phyloP scores from a whole-genome alignment of 1,140 invertebrate genomes.

The Colletes latitarsis region DNA sequence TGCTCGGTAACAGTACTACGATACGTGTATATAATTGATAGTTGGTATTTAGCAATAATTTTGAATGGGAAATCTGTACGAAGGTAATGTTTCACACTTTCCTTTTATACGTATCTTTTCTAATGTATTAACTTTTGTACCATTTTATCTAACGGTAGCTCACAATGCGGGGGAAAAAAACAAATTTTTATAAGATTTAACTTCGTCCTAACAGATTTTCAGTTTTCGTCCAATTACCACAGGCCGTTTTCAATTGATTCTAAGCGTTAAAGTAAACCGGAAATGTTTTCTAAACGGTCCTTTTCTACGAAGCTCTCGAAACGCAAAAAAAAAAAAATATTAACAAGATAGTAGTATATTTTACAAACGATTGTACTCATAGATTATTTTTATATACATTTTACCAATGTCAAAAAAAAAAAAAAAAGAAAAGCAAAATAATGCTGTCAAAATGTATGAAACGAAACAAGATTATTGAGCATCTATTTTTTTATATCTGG shows the following conservation, averaged over 20 bases:
- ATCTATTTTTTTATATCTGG: slow-evolving; percentile 72
- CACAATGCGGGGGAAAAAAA: not conserved
- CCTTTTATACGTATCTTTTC: slow-evolving; percentile 50
- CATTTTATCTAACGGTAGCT: slow-evolving; percentile 39
- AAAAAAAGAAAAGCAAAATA: slow-evolving; percentile 6
- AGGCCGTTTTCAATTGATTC: slow-evolving; percentile 13
- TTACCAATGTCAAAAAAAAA: slow-evolving; percentile 62
- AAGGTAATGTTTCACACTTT: slow-evolving; percentile 25
- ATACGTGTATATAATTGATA: slow-evolving; percentile 35
- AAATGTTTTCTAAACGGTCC: slow-evolving; percentile 39
- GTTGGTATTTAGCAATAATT: slow-evolving; percentile 47
- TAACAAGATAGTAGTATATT: slow-evolving; percentile 59
- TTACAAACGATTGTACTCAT: slow-evolving; percentile 70
- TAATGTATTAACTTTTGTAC: slow-evolving; percentile 49
- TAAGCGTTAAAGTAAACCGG: slow-evolving; percentile 7
- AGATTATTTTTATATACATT: slow-evolving; percentile 77
- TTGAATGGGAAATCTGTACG: slow-evolving; percentile 20
- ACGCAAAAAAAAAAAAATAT: slow-evolving; percentile 32
- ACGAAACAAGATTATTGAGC: slow-evolving; percentile 58
- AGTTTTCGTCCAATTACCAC: slow-evolving; percentile 29
- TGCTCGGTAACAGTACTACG: slow-evolving; percentile 10
- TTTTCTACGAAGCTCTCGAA: slow-evolving; percentile 56
- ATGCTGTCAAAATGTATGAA: slow-evolving; percentile 60
- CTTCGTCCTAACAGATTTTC: slow-evolving; percentile 26
- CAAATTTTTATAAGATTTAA: slow-evolving; percentile 52